phyloP scores from a whole-genome alignment of 1,140 invertebrate genomes.

The Cydia strobilella region DNA sequence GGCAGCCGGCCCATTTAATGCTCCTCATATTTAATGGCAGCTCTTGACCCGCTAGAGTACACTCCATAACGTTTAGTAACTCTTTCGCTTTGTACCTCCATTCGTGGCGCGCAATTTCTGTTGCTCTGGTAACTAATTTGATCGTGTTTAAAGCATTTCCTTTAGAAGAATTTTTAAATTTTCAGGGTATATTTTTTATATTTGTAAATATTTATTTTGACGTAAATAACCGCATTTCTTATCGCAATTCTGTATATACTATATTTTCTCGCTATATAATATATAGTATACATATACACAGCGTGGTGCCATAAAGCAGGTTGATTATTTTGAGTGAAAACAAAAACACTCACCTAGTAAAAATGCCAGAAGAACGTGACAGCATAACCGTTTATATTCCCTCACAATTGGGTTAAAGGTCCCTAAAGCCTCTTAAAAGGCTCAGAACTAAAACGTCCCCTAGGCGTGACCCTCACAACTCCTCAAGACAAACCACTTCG shows the following conservation, averaged over 20 bases:
- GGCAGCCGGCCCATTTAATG: conserved; percentile 2
- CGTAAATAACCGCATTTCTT: no score
- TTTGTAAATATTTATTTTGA: no score
- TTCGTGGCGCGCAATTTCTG: neutral
- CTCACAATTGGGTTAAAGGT: neutral
- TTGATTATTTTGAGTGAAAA: no score
- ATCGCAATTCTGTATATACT: no score
- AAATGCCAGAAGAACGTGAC: neutral
- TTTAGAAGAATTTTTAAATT: no score
- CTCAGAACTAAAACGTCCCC: neutral
- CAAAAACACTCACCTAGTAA: neutral
- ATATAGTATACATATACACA: no score
- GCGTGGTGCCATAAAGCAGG: no score
- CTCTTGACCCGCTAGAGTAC: conserved; percentile 11
- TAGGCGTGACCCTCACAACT: neutral
- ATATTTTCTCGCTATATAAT: no score
- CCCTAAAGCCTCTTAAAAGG: neutral
- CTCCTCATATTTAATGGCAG: conserved; percentile 31
- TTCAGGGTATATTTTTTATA: no score
- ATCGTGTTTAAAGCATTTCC: neutral
- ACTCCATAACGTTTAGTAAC: conserved; percentile 30
- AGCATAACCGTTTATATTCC: neutral
- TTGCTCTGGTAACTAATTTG: neutral
- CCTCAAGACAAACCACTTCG: conserved; percentile 19
- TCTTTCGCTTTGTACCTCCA: conserved; percentile 22